Evolutionary conservation across 2,797 vertebrate genomes (phyloP), one percentile per base, ranked within the genome.

Genomic region (Karalla daura): DNA sequence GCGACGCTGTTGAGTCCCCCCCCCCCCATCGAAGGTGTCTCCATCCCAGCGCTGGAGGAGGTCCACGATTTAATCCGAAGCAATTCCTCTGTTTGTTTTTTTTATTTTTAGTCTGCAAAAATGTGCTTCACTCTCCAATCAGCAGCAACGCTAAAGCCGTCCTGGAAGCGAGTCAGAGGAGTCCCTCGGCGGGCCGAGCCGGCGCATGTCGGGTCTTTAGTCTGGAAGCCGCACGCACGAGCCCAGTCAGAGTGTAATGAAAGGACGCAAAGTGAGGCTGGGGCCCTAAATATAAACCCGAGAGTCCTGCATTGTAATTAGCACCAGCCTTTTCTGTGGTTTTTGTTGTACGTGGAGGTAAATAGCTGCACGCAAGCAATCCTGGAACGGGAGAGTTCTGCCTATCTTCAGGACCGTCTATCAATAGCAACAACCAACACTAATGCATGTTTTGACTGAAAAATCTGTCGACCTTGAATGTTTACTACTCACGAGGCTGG

Each of bases 241-340:
- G 56, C 65, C 69, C 62, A 86, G 70, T 80, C 45, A 74, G 72
- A 85, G 50, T 86, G 86, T 91, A 92, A 93, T 91, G 78, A 92
- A 71, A 91, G 85, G 80, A 85, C 20, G 32, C 75, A 70, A 76
- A 74, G 65, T 82, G 68, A 78, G 60, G 61, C 60, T 45, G 56
- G 58, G 40, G 30, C 63, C 82, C 78, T 78, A 89, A 86, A 91
- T 88, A 87, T 86, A 90, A 85, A 79, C 68, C 74, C 75, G 51
- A 76, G 78, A 73, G 78, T 75, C 63, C 63, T 88, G 75, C 77
- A 71, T 75, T 89, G 77, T 87, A 92, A 88, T 88, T 88, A 88
- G 74, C 68, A 37, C 30, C 17, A 62, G 53, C 35, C 61, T 65
- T 82, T 83, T 83, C 52, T 85, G 90, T 76, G 81, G 80, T 85